These are phyloP conservation scores for Clivina fossor DNA, from an alignment of 2,888 invertebrate genomes.

Conservation along the genomic window DNA sequence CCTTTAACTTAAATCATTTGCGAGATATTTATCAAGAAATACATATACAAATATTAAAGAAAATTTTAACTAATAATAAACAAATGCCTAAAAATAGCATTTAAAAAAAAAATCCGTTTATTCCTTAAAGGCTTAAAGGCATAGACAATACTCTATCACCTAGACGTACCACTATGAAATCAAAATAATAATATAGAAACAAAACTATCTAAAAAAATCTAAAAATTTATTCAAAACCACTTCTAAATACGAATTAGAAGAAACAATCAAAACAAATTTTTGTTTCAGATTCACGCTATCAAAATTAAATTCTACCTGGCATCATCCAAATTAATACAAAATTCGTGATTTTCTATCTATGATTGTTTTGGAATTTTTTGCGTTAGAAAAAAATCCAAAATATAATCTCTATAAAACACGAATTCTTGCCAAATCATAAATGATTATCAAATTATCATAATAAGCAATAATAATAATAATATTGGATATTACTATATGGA, in stretches of 20 bases:
- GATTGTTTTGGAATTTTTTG: slow-evolving; percentile 16
- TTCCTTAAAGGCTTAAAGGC: too few species aligned
- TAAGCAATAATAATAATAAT: slow-evolving; percentile 25
- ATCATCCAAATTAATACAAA: slow-evolving; percentile 23
- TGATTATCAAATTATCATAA: slow-evolving; percentile 30
- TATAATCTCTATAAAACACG: slow-evolving; percentile 28
- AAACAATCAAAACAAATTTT: slow-evolving; percentile 26
- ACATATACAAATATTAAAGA: not conserved
- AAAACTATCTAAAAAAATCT: slow-evolving; percentile 4
- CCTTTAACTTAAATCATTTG: too few species aligned
- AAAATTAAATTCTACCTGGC: slow-evolving; percentile 5
- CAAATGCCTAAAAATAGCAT: not conserved
- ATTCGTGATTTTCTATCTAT: slow-evolving; percentile 18
- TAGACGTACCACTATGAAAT: too few species aligned
- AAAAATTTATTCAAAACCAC: slow-evolving; percentile 15
- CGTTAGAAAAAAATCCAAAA: slow-evolving; percentile 3
- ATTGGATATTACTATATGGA: too few species aligned
- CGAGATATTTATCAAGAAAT: too few species aligned
- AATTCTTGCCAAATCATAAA: slow-evolving; percentile 23
- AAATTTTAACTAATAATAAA: not conserved
- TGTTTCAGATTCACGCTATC: slow-evolving; percentile 21
- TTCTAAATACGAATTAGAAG: slow-evolving; percentile 13
- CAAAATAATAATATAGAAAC: slow-evolving; percentile 14
- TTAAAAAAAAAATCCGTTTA: not conserved
- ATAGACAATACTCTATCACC: too few species aligned